Base-by-base conservation (phyloP, 2,888 invertebrate species). In the Megaustenia siamemsis region DNA sequence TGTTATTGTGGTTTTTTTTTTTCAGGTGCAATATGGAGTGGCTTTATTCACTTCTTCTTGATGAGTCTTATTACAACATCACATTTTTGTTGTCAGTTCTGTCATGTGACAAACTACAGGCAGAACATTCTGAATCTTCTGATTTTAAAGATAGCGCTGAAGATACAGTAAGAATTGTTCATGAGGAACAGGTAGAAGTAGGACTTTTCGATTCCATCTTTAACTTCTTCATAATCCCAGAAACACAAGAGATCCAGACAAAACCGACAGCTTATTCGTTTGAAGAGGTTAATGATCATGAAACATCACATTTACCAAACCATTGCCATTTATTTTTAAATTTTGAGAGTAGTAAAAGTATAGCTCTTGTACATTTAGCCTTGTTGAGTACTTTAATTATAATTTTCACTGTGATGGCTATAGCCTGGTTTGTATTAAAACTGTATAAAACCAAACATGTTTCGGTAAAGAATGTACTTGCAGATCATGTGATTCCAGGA, bases 11-110 rank as follows among this genome's bases (percentile, higher is more conserved):
- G 45, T 45, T 45, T 45, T 45, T 45, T 45, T 32, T 63, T 73
- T 73, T 3, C 73, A 73, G 73, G 35, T 73, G 32, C 32, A 49
- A 49, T 8, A 73, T 80, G 49, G 83, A 83, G 38, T 83, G 53
- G 76, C 56, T 83, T 28, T 40, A 21, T 53, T 75, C 83, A 28
- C 0, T 38, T 10, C 18, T 83, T 5, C 77, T 77, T 56, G n/a
- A 35, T 6, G 43, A 63, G 21, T 8, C 66, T 40, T 68, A 68
- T 53, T 83, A 83, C 68, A 76, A 83, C 35, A 40, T 77, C 28
- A 63, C 83, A 40, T 12, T 83, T 18, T n/a, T 68, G 32, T 8
- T 83, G 38, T 68, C 76, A 5, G 32, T 83, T n/a, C 32, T 77
- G 53, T 53, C 83, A 32, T 83, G 83, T 63, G 66, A 77, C 1